A percentile compares a stretch with the other conserved stretches of the same genome.
Conservation (phyloP, 37 sponge, comb jelly and placozoan species). For the Theonella swinhoei region DNA sequence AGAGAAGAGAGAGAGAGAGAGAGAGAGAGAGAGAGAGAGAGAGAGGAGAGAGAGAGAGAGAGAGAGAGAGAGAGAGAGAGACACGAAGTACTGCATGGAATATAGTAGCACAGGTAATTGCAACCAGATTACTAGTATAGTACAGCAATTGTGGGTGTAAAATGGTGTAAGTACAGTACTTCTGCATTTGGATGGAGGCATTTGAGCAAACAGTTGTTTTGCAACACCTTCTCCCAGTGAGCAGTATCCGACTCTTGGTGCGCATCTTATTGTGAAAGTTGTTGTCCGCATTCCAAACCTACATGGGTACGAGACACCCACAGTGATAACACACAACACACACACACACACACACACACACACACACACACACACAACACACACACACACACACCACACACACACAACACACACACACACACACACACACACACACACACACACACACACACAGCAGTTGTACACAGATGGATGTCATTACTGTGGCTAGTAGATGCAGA, state of each 20-base stretch:
- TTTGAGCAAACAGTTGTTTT: constrained; percentile 50
- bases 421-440: constrained; percentile 3
- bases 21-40: constrained; percentile 15
- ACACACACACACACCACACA: no score
- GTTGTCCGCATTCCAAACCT: constrained; percentile 73
- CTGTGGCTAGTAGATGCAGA: constrained; percentile 67
- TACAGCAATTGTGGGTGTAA: neutral
- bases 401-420: constrained; percentile 4
- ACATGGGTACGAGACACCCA: neutral
- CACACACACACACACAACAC: no score
- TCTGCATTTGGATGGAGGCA: constrained; percentile 60
- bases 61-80: constrained; percentile 19
- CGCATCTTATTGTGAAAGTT: constrained; percentile 73
- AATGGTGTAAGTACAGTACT: neutral
- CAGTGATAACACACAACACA: no score
- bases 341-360: no score
- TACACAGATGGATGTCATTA: neutral
- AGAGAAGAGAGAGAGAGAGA: constrained; percentile 15
- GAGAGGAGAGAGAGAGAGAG: constrained; percentile 9
- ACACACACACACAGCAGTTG: neutral
- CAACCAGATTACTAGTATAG: no score
- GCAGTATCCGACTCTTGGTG: constrained; percentile 18
- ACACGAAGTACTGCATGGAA: neutral
- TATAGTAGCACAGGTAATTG: no score
- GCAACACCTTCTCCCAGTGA: constrained; percentile 28